phyloP scores from a whole-genome alignment of 2,113 vertebrate genomes.

The Apteryx owenii region DNA sequence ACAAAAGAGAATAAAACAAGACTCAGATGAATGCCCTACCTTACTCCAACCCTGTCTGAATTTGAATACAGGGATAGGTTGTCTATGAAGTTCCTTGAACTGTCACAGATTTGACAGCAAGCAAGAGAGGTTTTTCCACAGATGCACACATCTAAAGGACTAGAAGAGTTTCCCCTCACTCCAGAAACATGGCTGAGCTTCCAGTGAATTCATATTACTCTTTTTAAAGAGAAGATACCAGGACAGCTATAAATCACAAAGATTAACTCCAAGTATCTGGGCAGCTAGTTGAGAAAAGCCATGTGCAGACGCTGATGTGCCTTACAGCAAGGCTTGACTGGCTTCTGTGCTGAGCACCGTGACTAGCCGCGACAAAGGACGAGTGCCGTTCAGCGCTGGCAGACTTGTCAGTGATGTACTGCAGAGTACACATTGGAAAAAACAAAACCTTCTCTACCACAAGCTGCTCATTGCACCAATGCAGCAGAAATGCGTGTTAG shows the following conservation, averaged over 20 bases:
- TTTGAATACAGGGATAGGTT: neutral
- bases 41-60: slow-evolving; percentile 17
- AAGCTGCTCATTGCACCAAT: neutral
- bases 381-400: neutral
- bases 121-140: neutral
- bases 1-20: slow-evolving; percentile 49
- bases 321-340: neutral
- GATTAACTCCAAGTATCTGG: rapidly evolving
- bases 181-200: neutral
- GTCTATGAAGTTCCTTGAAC: slow-evolving; percentile 29
- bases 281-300: neutral
- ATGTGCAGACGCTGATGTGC: neutral
- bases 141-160: neutral
- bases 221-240: neutral
- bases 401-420: neutral
- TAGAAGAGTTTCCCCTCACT: neutral
- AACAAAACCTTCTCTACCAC: neutral
- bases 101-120: neutral
- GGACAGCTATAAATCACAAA: neutral
- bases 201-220: neutral
- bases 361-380: neutral
- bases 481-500: neutral
- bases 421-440: neutral
- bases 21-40: neutral
- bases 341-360: neutral